Percentiles rank a stretch among this genome's conserved stretches.
phyloP scores from a whole-genome alignment of 2,888 invertebrate genomes.

The Pyrgus malvae region DNA sequence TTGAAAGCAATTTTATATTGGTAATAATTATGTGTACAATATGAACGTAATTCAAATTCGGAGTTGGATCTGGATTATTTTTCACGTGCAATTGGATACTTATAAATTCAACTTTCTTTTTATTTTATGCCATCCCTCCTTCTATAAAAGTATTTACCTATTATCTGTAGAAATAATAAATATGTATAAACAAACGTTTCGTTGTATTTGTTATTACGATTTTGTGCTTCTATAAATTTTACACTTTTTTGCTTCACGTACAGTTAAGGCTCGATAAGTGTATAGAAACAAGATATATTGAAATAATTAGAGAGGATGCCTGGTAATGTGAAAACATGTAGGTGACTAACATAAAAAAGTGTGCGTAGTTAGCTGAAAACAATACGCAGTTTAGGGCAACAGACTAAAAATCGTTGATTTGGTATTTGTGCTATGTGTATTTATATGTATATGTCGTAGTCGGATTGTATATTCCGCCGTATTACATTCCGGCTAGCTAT shows the following conservation, averaged over 20 bases:
- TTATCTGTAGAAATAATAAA: background rate
- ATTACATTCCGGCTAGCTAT: no score
- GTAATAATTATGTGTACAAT: no score
- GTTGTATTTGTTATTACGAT: background rate
- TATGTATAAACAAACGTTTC: background rate
- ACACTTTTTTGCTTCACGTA: background rate
- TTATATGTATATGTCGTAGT: no score
- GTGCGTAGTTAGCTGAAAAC: constrained; percentile 2
- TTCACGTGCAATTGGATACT: constrained; percentile 34
- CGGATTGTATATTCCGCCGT: no score
- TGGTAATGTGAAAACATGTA: no score
- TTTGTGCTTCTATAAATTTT: background rate
- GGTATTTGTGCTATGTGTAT: constrained; percentile 18
- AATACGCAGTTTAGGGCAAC: background rate
- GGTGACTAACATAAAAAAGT: background rate
- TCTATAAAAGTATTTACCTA: background rate
- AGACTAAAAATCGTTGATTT: constrained; percentile 19
- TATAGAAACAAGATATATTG: no score
- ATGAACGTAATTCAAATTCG: no score
- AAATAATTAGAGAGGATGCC: no score
- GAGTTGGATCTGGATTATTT: no score
- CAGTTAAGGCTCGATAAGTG: no score
- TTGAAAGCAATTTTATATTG: no score
- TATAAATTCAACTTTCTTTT: constrained; percentile 33
- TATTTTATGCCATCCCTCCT: background rate